Evolutionary conservation across 2,797 vertebrate genomes (phyloP).

Genomic region (Sarcophilus harrisii): DNA sequence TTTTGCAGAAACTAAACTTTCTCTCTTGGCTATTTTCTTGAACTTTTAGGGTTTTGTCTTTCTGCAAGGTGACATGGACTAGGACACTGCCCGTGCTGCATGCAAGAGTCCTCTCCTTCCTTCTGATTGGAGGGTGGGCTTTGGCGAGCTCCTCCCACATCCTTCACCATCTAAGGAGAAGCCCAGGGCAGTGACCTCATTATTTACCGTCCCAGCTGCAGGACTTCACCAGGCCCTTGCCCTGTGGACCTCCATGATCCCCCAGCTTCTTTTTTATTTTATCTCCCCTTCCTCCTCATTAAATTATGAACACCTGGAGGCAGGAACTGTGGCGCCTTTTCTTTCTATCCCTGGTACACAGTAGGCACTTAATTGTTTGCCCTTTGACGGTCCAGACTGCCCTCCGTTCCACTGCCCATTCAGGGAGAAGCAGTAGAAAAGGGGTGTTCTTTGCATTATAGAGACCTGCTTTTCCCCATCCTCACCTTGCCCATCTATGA

Average conservation of each 20-base stretch:
- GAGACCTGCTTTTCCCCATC: background rate
- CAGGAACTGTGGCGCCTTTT: background rate
- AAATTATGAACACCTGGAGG: background rate
- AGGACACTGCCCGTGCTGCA: background rate
- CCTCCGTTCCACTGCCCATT: background rate
- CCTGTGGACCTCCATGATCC: background rate
- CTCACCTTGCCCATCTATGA: background rate
- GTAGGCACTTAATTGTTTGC: background rate
- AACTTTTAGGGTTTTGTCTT: background rate
- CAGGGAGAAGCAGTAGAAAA: background rate
- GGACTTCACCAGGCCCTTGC: background rate
- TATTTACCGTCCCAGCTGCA: background rate
- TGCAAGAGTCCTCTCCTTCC: background rate
- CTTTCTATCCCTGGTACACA: background rate
- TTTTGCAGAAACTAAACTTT: background rate
- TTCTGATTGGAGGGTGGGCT: background rate
- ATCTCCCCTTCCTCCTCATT: background rate
- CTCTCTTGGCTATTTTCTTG: background rate
- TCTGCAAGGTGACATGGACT: background rate
- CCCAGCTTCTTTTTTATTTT: background rate
- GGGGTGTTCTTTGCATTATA: background rate
- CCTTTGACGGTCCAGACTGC: background rate
- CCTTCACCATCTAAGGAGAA: background rate
- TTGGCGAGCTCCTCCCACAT: background rate
- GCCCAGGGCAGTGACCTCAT: background rate